Evolutionary conservation across 2,797 vertebrate species (phyloP).

Genomic region (Microctenopoma steveboyesi): DNA sequence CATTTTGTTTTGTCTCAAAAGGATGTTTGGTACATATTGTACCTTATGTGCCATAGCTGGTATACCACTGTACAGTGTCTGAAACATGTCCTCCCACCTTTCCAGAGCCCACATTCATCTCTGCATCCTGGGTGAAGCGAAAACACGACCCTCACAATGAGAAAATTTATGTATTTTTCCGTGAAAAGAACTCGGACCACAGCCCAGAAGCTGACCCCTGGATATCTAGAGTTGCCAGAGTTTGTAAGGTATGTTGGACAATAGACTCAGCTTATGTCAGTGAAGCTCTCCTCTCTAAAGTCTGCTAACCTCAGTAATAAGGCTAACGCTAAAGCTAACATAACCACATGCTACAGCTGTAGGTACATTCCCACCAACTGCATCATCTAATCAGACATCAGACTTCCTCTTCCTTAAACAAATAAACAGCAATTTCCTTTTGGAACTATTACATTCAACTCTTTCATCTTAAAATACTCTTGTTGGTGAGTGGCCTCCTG

Average conservation of each 20-base stretch:
- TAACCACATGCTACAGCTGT: too few relatives aligned
- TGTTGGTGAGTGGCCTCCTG: not conserved
- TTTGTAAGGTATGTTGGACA: conserved; percentile 81
- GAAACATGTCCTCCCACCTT: conserved; percentile 2
- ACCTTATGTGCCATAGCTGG: too few relatives aligned
- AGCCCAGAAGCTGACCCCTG: conserved; percentile 83
- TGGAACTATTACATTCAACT: too few relatives aligned
- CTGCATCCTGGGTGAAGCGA: conserved; percentile 72
- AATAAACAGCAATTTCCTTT: not conserved
- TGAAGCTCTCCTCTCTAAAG: not conserved
- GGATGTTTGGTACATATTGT: too few relatives aligned
- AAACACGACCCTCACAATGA: conserved; percentile 76
- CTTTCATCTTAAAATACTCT: too few relatives aligned
- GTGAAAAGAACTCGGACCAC: conserved; percentile 81
- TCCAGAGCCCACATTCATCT: conserved; percentile 83
- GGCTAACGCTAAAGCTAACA: not conserved
- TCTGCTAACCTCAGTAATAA: conserved; percentile 3
- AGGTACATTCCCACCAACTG: not conserved
- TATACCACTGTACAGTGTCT: not conserved
- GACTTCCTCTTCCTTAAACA: not conserved
- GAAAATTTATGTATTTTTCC: conserved; percentile 85
- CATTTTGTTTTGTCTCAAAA: too few relatives aligned
- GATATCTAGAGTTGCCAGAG: conserved; percentile 82
- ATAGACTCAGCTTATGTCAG: not conserved
- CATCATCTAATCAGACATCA: not conserved